phyloP scores from a whole-genome alignment of 2,113 vertebrate genomes.

The Pica pica region DNA sequence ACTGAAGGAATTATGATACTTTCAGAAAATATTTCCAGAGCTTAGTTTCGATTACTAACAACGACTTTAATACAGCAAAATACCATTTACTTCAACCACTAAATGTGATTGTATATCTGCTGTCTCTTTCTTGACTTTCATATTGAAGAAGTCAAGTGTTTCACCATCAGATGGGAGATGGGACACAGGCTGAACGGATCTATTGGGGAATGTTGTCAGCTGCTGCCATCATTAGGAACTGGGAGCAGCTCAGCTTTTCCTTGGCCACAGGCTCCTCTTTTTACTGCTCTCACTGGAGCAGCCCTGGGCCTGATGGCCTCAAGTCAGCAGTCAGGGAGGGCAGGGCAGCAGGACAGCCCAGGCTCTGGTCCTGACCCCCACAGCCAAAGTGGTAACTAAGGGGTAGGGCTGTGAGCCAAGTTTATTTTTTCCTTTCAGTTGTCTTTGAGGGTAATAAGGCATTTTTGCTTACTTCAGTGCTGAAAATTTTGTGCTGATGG shows the following conservation, averaged over 20 bases:
- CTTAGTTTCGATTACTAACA: neutral
- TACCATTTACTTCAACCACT: neutral
- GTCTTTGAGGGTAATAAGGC: neutral
- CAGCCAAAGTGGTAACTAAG: neutral
- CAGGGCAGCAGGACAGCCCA: neutral
- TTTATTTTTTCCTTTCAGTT: neutral
- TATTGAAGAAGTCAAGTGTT: neutral
- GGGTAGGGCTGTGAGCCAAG: neutral
- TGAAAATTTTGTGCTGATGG: neutral
- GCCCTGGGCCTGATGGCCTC: neutral
- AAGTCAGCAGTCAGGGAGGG: rapidly evolving
- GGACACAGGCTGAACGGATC: too few species aligned
- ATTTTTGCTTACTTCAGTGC: neutral
- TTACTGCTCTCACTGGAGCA: rapidly evolving
- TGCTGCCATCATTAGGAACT: neutral
- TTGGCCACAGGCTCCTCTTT: neutral
- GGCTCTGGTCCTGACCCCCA: neutral
- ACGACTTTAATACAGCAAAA: neutral
- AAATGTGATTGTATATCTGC: neutral
- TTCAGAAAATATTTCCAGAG: neutral
- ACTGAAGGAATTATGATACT: neutral
- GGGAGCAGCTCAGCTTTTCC: neutral
- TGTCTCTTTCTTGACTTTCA: neutral
- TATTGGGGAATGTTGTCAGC: neutral
- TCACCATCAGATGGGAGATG: too few species aligned